Evolutionary conservation across 2,888 invertebrate species (phyloP).

Genomic region (Petrolisthes manimaculis): DNA sequence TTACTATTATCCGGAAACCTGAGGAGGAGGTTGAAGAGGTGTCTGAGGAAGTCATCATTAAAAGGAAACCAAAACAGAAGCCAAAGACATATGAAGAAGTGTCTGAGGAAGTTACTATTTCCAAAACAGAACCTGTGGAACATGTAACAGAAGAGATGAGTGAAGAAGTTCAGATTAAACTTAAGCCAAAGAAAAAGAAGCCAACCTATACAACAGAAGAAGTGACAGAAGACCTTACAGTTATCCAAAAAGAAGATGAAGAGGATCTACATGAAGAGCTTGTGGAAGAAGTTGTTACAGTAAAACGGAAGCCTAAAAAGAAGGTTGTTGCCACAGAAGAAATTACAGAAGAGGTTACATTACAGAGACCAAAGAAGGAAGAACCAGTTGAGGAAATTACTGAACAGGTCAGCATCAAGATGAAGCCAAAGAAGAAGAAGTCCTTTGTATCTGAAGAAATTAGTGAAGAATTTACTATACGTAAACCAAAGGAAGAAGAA

Average conservation of each 20-base stretch:
- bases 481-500: constrained; percentile 43
- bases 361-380: constrained; percentile 68
- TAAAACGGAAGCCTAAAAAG: constrained; percentile 68
- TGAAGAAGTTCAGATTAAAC: constrained; percentile 36
- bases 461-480: constrained; percentile 49
- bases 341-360: constrained; percentile 70
- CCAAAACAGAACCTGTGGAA: constrained; percentile 71
- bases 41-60: constrained; percentile 45
- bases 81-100: constrained; percentile 56
- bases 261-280: constrained; percentile 70
- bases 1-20: constrained; percentile 10
- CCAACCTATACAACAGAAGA: constrained; percentile 68
- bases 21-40: constrained; percentile 44
- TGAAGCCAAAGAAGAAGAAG: constrained; percentile 73
- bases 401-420: constrained; percentile 68
- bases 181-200: constrained; percentile 64
- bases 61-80: constrained; percentile 66
- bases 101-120: constrained; percentile 72
- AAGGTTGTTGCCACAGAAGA: constrained; percentile 76
- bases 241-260: constrained; percentile 74
- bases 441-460: constrained; percentile 67
- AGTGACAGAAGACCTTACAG: constrained; percentile 73
- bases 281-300: constrained; percentile 60
- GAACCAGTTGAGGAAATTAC: constrained; percentile 43
- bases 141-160: constrained; percentile 28